Evolutionary conservation across 2,797 vertebrate genomes (phyloP), one percentile per base, ranked within the genome.

Genomic region (Takifugu rubripes): DNA sequence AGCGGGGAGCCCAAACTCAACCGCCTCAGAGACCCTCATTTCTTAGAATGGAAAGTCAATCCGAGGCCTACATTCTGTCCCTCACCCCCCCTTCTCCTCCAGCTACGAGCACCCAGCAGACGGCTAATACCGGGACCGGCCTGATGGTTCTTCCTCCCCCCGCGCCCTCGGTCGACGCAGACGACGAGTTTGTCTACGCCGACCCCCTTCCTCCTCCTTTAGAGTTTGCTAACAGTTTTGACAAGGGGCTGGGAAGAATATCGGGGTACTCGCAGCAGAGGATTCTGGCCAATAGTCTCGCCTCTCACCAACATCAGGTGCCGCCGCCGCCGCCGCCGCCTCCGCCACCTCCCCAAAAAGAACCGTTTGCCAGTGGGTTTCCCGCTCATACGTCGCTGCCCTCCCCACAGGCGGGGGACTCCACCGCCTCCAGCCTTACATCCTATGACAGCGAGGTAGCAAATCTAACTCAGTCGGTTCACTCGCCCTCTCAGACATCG

Each of bases 361-460:
- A 92, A 25, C 29, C 82, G n/a, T 90, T 88, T 27, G 74, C 56
- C 26, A 64, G 84, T 1, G 84, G 83, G 3, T 91, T 78, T 54
- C 86, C 80, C 15, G 78, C 59, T 6, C 89, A 86, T 27, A 92
- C 86, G 0, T 92, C 70, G 27, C 83, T 92, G 40, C 86, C 83
- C 16, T 90, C 90, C 2, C 90, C 92, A 1, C 91, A 94, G 70
- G 77, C 94, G 2, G 90, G 94, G 21, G 95, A 97, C 83, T 97
- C 95, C 65, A 95, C 95, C 0, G 89, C 94, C 3, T 96, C 95
- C 45, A 96, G 95, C 87, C 90, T 97, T 66, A 96, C 95, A 0
- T 96, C 95, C 4, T 97, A 97, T 3, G 95, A 97, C 82, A 97
- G 95, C 5, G 95, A 97, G 77, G 95, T 96, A 67, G 95, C 95